Base-by-base conservation (phyloP, 2,113 vertebrate species). In the Chionodraco myersi region DNA sequence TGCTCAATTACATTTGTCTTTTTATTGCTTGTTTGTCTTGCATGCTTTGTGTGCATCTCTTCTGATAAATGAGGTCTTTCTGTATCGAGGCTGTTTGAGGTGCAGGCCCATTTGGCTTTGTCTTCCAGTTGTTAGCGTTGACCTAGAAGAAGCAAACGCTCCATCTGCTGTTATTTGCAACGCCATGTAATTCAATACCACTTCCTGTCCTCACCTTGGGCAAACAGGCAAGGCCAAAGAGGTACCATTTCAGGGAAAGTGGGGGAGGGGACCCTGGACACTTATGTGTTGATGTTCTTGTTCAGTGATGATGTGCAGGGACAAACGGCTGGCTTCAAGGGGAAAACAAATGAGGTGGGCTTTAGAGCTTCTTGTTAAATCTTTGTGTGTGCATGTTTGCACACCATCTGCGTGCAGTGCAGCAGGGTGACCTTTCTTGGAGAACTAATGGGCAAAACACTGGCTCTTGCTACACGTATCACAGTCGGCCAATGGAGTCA, bases 121-220 rank as follows among this genome's bases (percentile, higher is more conserved):
- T 80, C 56, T 83, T 73, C 52, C 67, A 34, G 47, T 77, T 67
- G 72, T 79, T 47, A 68, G 57, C 63, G n/a, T 44, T 76, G 84
- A 84, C 88, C 82, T 80, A 75, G 75, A 82, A 71, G 70, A 81
- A 72, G 10, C 63, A 36, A 61, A 74, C 45, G 51, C 69, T 80
- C 62, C 78, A 63, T 86, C 59, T 80, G 73, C 64, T 78, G 7
- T 81, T 78, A 74, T 79, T 57, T 88, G 92, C 76, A 91, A 93
- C 79, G 78, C 48, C 80, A 57, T 80, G 89, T 83, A 89, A 93
- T 87, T 78, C 81, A 86, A 87, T 78, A 75, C 82, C 59, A 54
- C 85, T 83, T 92, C 79, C 87, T 86, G 86, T 89, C 68, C 79
- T 86, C 84, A 85, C 83, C 83, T 84, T 87, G 61, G 61, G 71